Evolutionary conservation across 2,797 vertebrate genomes (phyloP).

Genomic region (Anolis apletophallus): DNA sequence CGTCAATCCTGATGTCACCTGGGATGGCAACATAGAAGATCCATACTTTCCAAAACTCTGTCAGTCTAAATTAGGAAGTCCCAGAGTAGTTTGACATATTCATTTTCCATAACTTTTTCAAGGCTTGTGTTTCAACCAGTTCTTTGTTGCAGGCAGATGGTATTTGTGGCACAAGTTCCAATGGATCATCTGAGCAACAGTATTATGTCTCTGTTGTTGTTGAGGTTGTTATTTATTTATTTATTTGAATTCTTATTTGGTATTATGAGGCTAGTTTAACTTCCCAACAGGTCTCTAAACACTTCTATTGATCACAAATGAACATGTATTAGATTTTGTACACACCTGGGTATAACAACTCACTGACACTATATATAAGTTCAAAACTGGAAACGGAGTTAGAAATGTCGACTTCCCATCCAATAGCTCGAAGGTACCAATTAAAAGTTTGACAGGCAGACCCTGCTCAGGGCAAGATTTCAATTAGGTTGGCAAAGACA

Average conservation of each 20-base stretch:
- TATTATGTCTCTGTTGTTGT: too few species aligned
- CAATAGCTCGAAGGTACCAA: background rate
- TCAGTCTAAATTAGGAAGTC: too few species aligned
- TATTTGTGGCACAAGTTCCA: too few species aligned
- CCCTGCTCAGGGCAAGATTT: constrained; percentile 31
- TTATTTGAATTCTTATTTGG: background rate
- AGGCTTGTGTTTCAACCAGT: too few species aligned
- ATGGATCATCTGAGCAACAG: too few species aligned
- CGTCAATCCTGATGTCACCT: too few species aligned
- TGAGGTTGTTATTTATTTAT: too few species aligned
- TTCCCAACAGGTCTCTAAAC: background rate
- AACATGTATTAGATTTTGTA: background rate
- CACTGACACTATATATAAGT: background rate
- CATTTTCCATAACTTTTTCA: too few species aligned
- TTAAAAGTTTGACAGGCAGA: constrained; percentile 29
- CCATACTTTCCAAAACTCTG: too few species aligned
- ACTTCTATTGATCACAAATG: background rate
- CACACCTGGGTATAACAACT: background rate
- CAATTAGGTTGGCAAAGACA: constrained; percentile 26
- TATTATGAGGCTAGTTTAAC: background rate
- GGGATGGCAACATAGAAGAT: too few species aligned
- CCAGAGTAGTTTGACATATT: too few species aligned
- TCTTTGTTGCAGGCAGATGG: too few species aligned
- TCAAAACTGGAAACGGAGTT: background rate
- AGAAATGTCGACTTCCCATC: background rate